Evolutionary conservation across 2,113 vertebrate species (phyloP).

Genomic region (Holacanthus passer): DNA sequence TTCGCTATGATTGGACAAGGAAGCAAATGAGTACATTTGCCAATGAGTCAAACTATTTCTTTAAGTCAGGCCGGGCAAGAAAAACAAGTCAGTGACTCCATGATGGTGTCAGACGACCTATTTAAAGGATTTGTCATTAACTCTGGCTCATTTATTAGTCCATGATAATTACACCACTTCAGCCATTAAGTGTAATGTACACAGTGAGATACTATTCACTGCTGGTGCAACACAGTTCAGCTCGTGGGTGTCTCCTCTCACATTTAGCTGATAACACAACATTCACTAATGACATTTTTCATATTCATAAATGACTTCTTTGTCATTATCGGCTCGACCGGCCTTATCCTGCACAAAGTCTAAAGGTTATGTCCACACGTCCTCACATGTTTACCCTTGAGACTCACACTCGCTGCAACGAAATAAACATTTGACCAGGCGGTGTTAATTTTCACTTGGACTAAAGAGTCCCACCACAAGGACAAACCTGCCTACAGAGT

Average conservation of each 20-base stretch:
- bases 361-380: slow-evolving; percentile 59
- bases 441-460: slow-evolving; percentile 59
- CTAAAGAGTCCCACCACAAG: slow-evolving; percentile 3
- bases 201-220: background rate
- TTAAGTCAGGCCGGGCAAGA: background rate
- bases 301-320: background rate
- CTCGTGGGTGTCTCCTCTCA: background rate
- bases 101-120: slow-evolving; percentile 11
- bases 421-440: slow-evolving; percentile 52
- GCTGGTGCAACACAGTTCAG: background rate
- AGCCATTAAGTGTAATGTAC: background rate
- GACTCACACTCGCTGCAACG: slow-evolving; percentile 8
- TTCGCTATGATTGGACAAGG: no score
- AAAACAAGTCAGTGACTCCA: background rate
- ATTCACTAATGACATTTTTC: background rate
- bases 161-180: background rate
- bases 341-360: slow-evolving; percentile 13
- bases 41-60: background rate
- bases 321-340: slow-evolving; percentile 28
- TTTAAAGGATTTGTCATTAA: slow-evolving; percentile 36
- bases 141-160: slow-evolving; percentile 15
- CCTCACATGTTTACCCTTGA: slow-evolving; percentile 39
- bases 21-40: background rate
- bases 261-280: slow-evolving; percentile 19
- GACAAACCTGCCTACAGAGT: background rate